phyloP scores from a whole-genome alignment of 2,888 invertebrate species.

The Lasioglossum zephyrum region DNA sequence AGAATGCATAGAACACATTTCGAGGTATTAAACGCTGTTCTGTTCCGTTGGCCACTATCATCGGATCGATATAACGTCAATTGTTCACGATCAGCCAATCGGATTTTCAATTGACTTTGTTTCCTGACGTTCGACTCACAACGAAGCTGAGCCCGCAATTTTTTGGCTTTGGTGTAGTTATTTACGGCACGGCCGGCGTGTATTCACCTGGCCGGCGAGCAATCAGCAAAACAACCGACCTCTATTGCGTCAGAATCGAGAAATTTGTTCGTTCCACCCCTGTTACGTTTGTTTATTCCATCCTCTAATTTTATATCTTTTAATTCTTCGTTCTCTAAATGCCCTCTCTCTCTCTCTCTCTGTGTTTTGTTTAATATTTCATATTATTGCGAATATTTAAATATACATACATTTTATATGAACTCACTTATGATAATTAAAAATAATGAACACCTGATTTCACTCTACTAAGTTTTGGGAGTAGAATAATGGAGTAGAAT shows the following conservation, averaged over 20 bases:
- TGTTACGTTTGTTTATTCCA: slow-evolving; percentile 6
- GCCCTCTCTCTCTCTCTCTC: too few relatives aligned
- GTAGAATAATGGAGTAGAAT: too few relatives aligned
- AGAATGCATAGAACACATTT: background rate
- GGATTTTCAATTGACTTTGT: slow-evolving; percentile 51
- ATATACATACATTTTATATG: too few relatives aligned
- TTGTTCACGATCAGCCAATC: slow-evolving; percentile 35
- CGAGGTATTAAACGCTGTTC: background rate
- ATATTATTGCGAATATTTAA: background rate
- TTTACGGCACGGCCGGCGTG: slow-evolving; percentile 41
- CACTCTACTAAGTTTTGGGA: background rate
- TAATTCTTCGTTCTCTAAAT: background rate
- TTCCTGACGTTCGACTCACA: slow-evolving; percentile 32
- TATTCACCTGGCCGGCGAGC: slow-evolving; percentile 43
- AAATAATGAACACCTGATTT: background rate
- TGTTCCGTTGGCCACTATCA: slow-evolving; percentile 14
- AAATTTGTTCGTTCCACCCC: slow-evolving; percentile 6
- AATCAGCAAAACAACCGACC: slow-evolving; percentile 47
- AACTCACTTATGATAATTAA: background rate
- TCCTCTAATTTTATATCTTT: slow-evolving; percentile 45
- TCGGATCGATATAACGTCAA: slow-evolving; percentile 27
- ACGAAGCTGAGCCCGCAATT: slow-evolving; percentile 46
- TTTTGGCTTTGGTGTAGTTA: slow-evolving; percentile 52
- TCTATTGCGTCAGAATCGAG: slow-evolving; percentile 11
- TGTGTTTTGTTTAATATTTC: background rate